Base-by-base conservation (phyloP, 1,140 invertebrate species). In the Nylanderia fulva region DNA sequence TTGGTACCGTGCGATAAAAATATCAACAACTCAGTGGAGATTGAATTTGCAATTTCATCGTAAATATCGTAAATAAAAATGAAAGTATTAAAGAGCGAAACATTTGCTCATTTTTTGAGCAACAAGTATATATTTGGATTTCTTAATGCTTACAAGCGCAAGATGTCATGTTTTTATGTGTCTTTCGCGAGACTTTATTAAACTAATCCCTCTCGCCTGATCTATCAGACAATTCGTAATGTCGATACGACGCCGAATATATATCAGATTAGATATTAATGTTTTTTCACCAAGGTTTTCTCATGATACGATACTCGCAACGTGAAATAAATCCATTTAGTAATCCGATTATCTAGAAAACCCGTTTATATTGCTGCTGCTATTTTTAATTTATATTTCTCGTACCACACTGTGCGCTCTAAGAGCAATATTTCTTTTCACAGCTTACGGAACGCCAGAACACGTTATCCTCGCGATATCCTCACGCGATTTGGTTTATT, bases 301-400 rank as follows among this genome's bases (percentile, higher is more conserved):
- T 13, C 27, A 42, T 24, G 54, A 45, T 42, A 68, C 63, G 24
- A 80, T 69, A 13, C 39, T 42, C 36, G 18, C 24, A 45, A 48
- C 15, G 52, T 13, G 36, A 58, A 72, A 82, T 82, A 82, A 82
- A 82, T 82, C 66, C 77, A 82, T 82, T 72, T 66, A 82, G 36
- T 82, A 82, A 82, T 58, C 77, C 66, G 77, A 82, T 82, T 82
- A 82, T 82, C 52, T 54, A 68, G 52, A 82, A 82, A 82, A 72
- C 66, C 36, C 66, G 77, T 82, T 82, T 82, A 82, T 82, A 82
- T 82, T 82, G 66, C 77, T 42, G 77, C 77, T 82, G 66, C 77
- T 82, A 82, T 82, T 82, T 82, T 82, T 82, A 82, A 82, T 82
- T 82, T 82, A 82, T 82, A 82, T 82, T 71, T 82, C 66, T 72